phyloP scores from a whole-genome alignment of 2,888 invertebrate species.

The Timandra comae region DNA sequence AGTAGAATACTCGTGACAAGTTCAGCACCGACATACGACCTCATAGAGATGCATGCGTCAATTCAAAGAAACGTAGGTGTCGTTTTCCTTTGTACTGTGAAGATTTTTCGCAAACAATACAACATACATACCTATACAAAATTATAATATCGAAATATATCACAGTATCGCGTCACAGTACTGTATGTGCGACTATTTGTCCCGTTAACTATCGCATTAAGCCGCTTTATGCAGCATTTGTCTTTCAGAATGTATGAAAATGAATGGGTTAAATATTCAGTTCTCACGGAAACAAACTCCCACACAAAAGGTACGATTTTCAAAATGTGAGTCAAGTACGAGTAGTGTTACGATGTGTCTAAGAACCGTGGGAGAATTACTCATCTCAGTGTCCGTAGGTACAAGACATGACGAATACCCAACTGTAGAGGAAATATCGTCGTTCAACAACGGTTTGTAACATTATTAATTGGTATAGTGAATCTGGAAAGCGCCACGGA shows the following conservation, averaged over 20 bases:
- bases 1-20: too few species aligned
- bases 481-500: slow-evolving; percentile 35
- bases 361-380: slow-evolving; percentile 62
- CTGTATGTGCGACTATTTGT: slow-evolving; percentile 5
- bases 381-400: slow-evolving; percentile 37
- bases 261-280: slow-evolving; percentile 41
- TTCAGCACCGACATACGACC: too few species aligned
- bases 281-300: slow-evolving; percentile 66
- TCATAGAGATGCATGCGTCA: slow-evolving; percentile 28
- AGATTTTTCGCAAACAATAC: slow-evolving; percentile 14
- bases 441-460: slow-evolving; percentile 36
- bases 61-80: slow-evolving; percentile 47
- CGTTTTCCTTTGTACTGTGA: slow-evolving; percentile 30
- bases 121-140: slow-evolving; percentile 5
- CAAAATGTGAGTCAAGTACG: slow-evolving; percentile 71
- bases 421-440: slow-evolving; percentile 32
- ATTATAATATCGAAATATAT: slow-evolving; percentile 8
- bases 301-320: slow-evolving; percentile 69
- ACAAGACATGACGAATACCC: slow-evolving; percentile 40
- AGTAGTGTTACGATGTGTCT: slow-evolving; percentile 52
- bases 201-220: slow-evolving; percentile 13
- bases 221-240: slow-evolving; percentile 9
- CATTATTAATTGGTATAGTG: slow-evolving; percentile 31
- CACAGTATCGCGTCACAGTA: too few species aligned
- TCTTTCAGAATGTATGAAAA: slow-evolving; percentile 42